Conservation (phyloP, 2,113 vertebrate genomes). For the Nerophis lumbriciformis region DNA sequence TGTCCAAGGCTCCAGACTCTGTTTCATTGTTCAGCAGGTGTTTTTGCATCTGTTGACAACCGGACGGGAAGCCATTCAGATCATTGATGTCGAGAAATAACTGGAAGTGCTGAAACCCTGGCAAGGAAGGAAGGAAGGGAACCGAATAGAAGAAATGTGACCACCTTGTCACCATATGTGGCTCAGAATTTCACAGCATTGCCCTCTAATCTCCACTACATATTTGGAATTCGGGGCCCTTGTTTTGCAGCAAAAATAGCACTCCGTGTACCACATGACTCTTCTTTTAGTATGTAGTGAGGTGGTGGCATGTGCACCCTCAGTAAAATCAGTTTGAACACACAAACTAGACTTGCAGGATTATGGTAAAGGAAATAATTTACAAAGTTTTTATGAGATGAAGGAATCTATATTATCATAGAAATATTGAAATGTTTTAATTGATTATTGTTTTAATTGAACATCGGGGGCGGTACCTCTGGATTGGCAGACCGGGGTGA, state of each 20-base stretch:
- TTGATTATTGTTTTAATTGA: neutral
- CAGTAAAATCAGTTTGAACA: slow-evolving; percentile 3
- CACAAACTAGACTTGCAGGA: neutral
- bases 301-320: slow-evolving; percentile 25
- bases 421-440: too few species aligned
- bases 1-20: neutral
- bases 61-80: slow-evolving; percentile 15
- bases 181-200: slow-evolving; percentile 46
- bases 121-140: slow-evolving; percentile 21
- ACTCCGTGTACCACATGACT: slow-evolving; percentile 25
- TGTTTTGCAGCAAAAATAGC: slow-evolving; percentile 46
- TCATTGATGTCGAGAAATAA: slow-evolving; percentile 13
- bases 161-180: slow-evolving; percentile 61
- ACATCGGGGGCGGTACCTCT: too few species aligned
- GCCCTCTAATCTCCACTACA: slow-evolving; percentile 61
- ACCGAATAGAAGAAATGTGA: slow-evolving; percentile 41
- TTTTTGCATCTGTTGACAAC: slow-evolving; percentile 1
- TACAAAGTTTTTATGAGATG: too few species aligned
- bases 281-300: slow-evolving; percentile 20
- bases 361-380: too few species aligned
- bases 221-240: slow-evolving; percentile 54
- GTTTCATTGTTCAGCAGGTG: slow-evolving; percentile 4
- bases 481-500: too few species aligned
- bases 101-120: slow-evolving; percentile 25
- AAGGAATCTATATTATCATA: too few species aligned